Conservation (phyloP, 2,797 vertebrate genomes). For the Pantherophis vulpinus region DNA sequence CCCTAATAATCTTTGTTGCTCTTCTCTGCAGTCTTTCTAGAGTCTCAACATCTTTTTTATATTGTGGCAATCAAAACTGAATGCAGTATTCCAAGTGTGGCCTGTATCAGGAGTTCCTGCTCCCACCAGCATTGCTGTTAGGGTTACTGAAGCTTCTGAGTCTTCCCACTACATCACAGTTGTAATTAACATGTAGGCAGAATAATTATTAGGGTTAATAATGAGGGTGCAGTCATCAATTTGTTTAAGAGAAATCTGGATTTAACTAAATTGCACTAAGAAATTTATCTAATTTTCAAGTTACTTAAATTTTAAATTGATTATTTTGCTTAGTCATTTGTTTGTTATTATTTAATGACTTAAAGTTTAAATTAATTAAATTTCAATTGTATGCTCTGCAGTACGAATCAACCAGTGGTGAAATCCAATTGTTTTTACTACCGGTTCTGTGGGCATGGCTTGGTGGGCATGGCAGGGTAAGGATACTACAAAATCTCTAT, state of each 20-base stretch:
- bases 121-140: background rate
- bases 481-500: too few relatives aligned
- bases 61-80: background rate
- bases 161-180: background rate
- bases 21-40: too few relatives aligned
- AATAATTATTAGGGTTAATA: constrained; percentile 32
- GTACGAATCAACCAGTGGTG: background rate
- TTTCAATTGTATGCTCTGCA: background rate
- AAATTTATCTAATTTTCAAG: background rate
- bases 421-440: too few relatives aligned
- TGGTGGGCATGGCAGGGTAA: too few relatives aligned
- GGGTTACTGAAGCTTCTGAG: background rate
- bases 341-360: background rate
- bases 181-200: constrained; percentile 30
- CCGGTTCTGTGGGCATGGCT: too few relatives aligned
- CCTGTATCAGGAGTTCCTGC: background rate
- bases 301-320: background rate
- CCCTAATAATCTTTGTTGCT: too few relatives aligned
- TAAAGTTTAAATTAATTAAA: background rate
- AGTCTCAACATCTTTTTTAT: background rate
- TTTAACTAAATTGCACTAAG: constrained; percentile 2
- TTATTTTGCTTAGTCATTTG: background rate
- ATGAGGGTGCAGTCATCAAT: constrained; percentile 1
- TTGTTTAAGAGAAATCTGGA: constrained; percentile 34
- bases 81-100: background rate